Conservation (phyloP, 1,140 invertebrate species). For the Trichogramma pretiosum region DNA sequence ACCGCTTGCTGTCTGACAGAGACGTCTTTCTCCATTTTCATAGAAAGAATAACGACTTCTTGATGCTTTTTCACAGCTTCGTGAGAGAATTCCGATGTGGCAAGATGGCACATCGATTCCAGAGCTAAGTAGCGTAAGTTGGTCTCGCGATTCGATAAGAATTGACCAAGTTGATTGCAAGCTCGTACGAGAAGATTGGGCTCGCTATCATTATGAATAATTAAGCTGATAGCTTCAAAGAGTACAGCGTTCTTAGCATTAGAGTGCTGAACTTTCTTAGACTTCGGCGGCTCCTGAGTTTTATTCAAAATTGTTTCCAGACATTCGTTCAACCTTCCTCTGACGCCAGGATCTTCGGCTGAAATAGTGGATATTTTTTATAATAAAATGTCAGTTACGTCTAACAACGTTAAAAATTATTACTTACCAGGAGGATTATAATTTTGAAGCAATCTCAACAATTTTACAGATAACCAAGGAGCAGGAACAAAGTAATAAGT, state of each 20-base stretch:
- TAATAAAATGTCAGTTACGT: constrained; percentile 2
- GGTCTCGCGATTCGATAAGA: constrained; percentile 96
- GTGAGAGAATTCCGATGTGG: constrained; percentile 98
- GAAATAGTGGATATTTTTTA: background rate
- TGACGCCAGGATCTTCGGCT: constrained; percentile 87
- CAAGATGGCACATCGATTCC: constrained; percentile 98
- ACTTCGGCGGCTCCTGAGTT: constrained; percentile 98
- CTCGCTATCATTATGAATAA: constrained; percentile 99
- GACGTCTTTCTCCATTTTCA: constrained; percentile 99
- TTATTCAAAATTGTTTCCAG: constrained; percentile 99
- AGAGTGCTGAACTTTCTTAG: constrained; percentile 99
- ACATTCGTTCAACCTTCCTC: constrained; percentile 93
- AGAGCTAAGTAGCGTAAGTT: constrained; percentile 96
- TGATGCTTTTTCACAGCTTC: constrained; percentile 99
- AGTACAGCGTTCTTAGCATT: constrained; percentile 99
- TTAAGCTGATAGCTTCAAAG: constrained; percentile 98
- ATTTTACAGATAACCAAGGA: constrained; percentile 98
- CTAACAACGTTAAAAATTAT: background rate
- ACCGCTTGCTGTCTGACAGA: constrained; percentile 97
- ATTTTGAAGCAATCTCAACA: constrained; percentile 92
- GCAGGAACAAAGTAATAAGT: constrained; percentile 99
- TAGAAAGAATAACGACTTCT: constrained; percentile 96
- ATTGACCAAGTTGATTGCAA: constrained; percentile 98
- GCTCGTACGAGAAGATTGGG: constrained; percentile 93
- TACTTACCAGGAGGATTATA: constrained; percentile 85